Conservation (phyloP, 1,140 invertebrate genomes). For the Metopolophium dirhodum region DNA sequence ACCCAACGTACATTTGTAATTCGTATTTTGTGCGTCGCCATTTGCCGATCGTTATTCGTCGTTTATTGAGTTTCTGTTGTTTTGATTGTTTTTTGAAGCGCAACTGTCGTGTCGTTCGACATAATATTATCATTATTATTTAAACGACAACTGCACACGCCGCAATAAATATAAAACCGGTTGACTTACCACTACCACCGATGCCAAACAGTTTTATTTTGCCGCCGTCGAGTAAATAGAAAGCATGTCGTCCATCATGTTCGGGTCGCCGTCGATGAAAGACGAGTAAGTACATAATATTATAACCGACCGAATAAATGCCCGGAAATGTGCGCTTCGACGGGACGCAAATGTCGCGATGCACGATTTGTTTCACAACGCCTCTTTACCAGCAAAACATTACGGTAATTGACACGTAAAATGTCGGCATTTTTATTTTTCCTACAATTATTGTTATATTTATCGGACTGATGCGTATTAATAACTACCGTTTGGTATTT, state of each 20-base stretch:
- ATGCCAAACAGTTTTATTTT: not conserved
- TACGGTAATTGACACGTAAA: not conserved
- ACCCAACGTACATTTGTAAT: too few relatives aligned
- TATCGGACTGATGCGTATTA: not conserved
- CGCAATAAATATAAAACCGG: slow-evolving; percentile 17
- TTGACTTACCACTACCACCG: not conserved
- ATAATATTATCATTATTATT: not conserved
- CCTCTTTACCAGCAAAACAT: not conserved
- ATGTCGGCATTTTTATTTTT: not conserved
- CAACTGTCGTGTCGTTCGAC: not conserved
- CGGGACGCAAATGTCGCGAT: not conserved
- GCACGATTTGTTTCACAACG: too few relatives aligned
- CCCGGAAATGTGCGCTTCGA: not conserved
- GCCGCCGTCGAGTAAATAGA: not conserved
- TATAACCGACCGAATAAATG: not conserved
- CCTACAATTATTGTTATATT: not conserved
- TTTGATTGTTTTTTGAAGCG: not conserved
- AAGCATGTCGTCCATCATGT: slow-evolving; percentile 48
- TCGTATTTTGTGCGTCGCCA: not conserved
- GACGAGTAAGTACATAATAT: slow-evolving; percentile 22
- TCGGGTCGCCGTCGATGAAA: not conserved
- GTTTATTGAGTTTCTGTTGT: not conserved
- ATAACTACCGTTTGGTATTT: not conserved
- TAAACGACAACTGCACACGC: not conserved
- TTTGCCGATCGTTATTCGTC: not conserved